A percentile compares a stretch with the other conserved stretches of the same genome.
phyloP scores from a whole-genome alignment of 2,797 vertebrate species.

The Malacoraja senta region DNA sequence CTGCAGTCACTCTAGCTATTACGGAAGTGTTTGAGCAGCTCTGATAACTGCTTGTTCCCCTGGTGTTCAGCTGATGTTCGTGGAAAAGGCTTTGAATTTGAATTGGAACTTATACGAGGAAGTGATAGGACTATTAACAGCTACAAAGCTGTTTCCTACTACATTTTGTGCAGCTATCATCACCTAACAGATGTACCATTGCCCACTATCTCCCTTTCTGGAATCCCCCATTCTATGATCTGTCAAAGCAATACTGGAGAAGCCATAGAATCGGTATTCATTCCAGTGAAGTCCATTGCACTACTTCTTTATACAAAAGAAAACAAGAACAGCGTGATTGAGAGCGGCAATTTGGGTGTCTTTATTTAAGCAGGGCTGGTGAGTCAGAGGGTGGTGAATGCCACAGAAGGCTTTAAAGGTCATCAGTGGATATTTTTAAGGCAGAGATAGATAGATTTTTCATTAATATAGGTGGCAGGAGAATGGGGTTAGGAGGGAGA shows the following conservation, averaged over 20 bases:
- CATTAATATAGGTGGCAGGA: too few species aligned
- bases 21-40: not conserved
- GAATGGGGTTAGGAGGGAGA: too few species aligned
- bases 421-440: too few species aligned
- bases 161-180: not conserved
- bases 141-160: not conserved
- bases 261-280: not conserved
- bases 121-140: not conserved
- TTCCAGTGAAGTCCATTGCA: not conserved
- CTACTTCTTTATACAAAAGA: not conserved
- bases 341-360: too few species aligned
- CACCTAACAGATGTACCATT: not conserved
- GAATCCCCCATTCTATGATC: not conserved
- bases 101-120: not conserved
- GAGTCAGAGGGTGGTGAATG: too few species aligned
- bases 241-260: not conserved
- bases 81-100: not conserved
- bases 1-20: not conserved
- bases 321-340: not conserved
- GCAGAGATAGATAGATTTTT: too few species aligned
- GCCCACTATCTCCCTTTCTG: not conserved
- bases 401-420: too few species aligned
- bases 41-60: not conserved
- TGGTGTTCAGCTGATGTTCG: not conserved
- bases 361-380: too few species aligned